A percentile compares a stretch with the other conserved stretches of the same genome.
Conservation (phyloP, 2,888 invertebrate species). For the Lepidochitona cinerea region DNA sequence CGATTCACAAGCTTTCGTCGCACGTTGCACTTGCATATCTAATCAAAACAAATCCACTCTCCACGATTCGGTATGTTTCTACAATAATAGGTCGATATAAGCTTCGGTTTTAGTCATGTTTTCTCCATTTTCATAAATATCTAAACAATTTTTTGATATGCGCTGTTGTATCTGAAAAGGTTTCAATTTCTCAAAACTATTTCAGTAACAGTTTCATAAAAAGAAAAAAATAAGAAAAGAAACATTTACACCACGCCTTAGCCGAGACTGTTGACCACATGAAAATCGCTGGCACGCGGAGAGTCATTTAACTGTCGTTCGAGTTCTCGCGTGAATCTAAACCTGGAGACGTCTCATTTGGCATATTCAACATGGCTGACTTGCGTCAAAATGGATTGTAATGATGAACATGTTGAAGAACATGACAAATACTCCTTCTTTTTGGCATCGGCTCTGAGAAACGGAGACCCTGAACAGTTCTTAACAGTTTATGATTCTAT, state of each 20-base stretch:
- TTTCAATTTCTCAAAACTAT: too few species aligned
- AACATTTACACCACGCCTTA: neutral
- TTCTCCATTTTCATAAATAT: too few species aligned
- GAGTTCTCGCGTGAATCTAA: too few species aligned
- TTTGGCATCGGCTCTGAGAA: conserved; percentile 60
- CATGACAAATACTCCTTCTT: conserved; percentile 61
- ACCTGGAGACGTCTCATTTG: too few species aligned
- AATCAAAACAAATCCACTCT: neutral
- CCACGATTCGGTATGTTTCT: neutral
- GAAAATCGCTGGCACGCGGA: neutral
- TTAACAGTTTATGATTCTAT: conserved; percentile 59
- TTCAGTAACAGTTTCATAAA: too few species aligned
- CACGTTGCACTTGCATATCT: neutral
- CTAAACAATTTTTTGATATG: too few species aligned
- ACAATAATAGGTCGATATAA: too few species aligned
- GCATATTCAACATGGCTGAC: conserved; percentile 16
- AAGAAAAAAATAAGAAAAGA: too few species aligned
- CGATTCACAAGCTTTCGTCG: neutral
- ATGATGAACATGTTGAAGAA: conserved; percentile 34
- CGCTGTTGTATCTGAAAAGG: too few species aligned
- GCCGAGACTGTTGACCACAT: neutral
- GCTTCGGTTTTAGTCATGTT: too few species aligned
- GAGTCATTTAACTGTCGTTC: neutral
- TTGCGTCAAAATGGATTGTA: conserved; percentile 21
- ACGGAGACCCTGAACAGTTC: conserved; percentile 60